These are phyloP conservation scores for Neoniphon sammara DNA, from an alignment of 2,797 vertebrate genomes.

Conservation along the genomic window DNA sequence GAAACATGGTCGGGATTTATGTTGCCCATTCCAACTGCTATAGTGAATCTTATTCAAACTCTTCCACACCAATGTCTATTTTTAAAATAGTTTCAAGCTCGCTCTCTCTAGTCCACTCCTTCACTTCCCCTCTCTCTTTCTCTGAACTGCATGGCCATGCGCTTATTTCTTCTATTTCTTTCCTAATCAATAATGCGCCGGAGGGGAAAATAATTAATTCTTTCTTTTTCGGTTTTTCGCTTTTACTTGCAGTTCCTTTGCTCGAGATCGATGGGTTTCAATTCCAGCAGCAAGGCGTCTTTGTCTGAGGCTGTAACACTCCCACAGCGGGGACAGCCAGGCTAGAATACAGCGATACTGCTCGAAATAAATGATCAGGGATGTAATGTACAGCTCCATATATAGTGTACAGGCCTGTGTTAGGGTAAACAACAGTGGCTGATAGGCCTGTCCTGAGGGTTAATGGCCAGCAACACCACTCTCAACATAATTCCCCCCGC, in stretches of 20 bases:
- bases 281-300: slow-evolving; percentile 45
- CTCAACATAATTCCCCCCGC: slow-evolving; percentile 31
- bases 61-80: slow-evolving; percentile 40
- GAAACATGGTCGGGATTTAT: slow-evolving; percentile 70
- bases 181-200: slow-evolving; percentile 61
- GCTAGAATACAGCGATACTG: slow-evolving; percentile 16
- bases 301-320: slow-evolving; percentile 27
- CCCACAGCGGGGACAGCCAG: background rate
- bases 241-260: slow-evolving; percentile 30
- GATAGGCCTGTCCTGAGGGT: slow-evolving; percentile 34
- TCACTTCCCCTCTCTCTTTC: slow-evolving; percentile 31
- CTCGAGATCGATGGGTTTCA: slow-evolving; percentile 56
- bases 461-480: slow-evolving; percentile 37
- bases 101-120: slow-evolving; percentile 4
- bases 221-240: slow-evolving; percentile 32
- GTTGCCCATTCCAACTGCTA: slow-evolving; percentile 50
- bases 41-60: slow-evolving; percentile 59
- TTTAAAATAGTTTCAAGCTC: slow-evolving; percentile 30
- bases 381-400: slow-evolving; percentile 24
- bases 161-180: slow-evolving; percentile 38
- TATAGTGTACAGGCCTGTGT: background rate
- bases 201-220: slow-evolving; percentile 36
- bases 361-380: slow-evolving; percentile 33
- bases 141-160: slow-evolving; percentile 23
- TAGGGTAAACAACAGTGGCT: slow-evolving; percentile 18